Evolutionary conservation across 2,797 vertebrate genomes (phyloP).

Genomic region (Eutrigla gurnardus): DNA sequence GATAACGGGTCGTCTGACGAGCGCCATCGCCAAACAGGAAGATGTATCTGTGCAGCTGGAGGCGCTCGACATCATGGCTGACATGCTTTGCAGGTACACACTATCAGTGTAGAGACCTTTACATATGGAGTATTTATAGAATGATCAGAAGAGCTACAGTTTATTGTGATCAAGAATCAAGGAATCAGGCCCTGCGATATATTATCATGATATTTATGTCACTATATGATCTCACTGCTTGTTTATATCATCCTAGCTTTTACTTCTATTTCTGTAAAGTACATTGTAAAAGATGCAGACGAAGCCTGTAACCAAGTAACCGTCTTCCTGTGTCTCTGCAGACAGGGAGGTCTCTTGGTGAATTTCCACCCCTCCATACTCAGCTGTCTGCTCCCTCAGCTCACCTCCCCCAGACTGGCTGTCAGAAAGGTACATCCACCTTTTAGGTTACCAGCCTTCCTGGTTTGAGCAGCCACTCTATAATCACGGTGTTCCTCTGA

Average conservation of each 20-base stretch:
- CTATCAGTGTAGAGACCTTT: too few relatives aligned
- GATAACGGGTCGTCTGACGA: conserved; percentile 98
- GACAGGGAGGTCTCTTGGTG: conserved; percentile 98
- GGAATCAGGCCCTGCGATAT: too few relatives aligned
- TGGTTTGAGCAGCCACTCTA: too few relatives aligned
- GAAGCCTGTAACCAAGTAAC: background rate
- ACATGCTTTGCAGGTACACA: conserved; percentile 97
- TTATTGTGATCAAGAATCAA: too few relatives aligned
- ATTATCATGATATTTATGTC: too few relatives aligned
- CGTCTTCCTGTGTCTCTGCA: conserved; percentile 59
- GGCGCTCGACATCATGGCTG: conserved; percentile 99
- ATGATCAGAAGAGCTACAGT: too few relatives aligned
- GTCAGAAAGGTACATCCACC: conserved; percentile 88
- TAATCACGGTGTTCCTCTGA: background rate
- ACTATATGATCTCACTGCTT: too few relatives aligned
- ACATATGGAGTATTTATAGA: too few relatives aligned
- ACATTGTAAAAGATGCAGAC: too few relatives aligned
- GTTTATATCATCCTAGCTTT: too few relatives aligned
- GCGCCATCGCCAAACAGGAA: conserved; percentile 99
- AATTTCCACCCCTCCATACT: conserved; percentile 99
- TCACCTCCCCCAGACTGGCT: conserved; percentile 97
- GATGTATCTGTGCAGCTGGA: conserved; percentile 98
- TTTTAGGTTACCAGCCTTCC: too few relatives aligned
- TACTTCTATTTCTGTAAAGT: too few relatives aligned
- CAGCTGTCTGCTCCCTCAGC: conserved; percentile 97